Evolutionary conservation across 1,140 invertebrate genomes (phyloP).

Genomic region (honey bee (Apis mellifera)): DNA sequence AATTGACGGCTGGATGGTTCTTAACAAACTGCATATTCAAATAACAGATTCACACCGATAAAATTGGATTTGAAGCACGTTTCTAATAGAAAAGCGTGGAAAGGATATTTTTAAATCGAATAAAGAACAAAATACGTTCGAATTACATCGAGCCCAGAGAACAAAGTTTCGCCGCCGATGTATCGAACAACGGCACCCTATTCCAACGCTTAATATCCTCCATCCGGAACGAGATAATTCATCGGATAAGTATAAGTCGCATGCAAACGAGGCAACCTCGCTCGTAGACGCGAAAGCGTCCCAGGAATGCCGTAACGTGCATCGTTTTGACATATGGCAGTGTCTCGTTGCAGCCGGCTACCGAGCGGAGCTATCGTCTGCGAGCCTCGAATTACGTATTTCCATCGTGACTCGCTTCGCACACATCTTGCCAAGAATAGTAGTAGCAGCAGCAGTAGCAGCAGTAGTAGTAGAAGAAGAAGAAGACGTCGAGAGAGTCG

Average conservation of each 20-base stretch:
- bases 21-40: no score
- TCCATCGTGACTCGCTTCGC: conserved; percentile 14
- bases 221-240: not conserved
- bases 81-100: no score
- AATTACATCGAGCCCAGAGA: not conserved
- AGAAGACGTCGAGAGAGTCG: not conserved
- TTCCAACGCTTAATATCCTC: not conserved
- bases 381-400: conserved; percentile 39
- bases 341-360: conserved; percentile 21
- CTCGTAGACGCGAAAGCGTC: not conserved
- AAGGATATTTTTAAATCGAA: no score
- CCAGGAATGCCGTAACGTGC: conserved; percentile 37
- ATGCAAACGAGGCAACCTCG: not conserved
- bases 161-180: no score
- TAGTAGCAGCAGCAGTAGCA: no score
- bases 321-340: conserved; percentile 20
- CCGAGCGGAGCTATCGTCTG: not conserved
- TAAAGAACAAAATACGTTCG: no score
- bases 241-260: not conserved
- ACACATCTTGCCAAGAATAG: not conserved
- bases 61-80: no score
- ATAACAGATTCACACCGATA: no score
- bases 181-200: not conserved
- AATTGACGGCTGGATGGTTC: no score
- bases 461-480: no score